Evolutionary conservation across 2,113 vertebrate genomes (phyloP).

Genomic region (Oryzias woworae): DNA sequence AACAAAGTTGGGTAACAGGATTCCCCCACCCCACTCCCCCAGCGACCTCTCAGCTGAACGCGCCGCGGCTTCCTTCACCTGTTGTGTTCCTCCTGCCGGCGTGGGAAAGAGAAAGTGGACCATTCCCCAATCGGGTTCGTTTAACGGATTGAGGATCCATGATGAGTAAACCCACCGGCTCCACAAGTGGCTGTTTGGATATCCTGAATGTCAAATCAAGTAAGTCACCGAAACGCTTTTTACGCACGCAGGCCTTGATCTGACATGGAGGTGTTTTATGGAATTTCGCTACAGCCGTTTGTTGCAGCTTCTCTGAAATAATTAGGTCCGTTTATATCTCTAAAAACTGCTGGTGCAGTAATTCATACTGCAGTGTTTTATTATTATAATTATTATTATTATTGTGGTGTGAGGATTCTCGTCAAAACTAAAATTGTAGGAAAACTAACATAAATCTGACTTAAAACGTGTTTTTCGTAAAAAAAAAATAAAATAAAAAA

Average conservation of each 20-base stretch:
- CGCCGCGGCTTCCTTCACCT: constrained; percentile 1
- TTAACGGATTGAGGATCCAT: constrained; percentile 58
- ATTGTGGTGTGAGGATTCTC: too few relatives aligned
- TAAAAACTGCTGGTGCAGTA: too few relatives aligned
- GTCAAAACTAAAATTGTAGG: too few relatives aligned
- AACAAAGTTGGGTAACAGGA: constrained; percentile 23
- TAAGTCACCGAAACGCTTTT: constrained; percentile 64
- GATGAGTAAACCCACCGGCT: constrained; percentile 96
- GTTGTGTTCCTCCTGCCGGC: neutral
- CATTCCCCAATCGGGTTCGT: constrained; percentile 12
- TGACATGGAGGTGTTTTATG: neutral
- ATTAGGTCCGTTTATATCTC: neutral
- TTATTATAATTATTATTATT: too few relatives aligned
- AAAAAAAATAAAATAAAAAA: neutral
- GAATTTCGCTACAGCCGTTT: neutral
- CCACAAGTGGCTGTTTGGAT: constrained; percentile 97
- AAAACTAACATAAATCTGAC: too few relatives aligned
- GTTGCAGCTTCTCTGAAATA: neutral
- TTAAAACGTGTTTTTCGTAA: neutral
- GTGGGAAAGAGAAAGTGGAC: constrained; percentile 12
- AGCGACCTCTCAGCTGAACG: constrained; percentile 12
- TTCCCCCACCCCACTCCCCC: constrained; percentile 10
- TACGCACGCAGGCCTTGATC: neutral
- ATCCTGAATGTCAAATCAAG: constrained; percentile 84
- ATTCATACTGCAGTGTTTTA: too few relatives aligned